These are phyloP conservation scores for Ispidina lecontei DNA, from an alignment of 2,797 vertebrate genomes.

Conservation along the genomic window DNA sequence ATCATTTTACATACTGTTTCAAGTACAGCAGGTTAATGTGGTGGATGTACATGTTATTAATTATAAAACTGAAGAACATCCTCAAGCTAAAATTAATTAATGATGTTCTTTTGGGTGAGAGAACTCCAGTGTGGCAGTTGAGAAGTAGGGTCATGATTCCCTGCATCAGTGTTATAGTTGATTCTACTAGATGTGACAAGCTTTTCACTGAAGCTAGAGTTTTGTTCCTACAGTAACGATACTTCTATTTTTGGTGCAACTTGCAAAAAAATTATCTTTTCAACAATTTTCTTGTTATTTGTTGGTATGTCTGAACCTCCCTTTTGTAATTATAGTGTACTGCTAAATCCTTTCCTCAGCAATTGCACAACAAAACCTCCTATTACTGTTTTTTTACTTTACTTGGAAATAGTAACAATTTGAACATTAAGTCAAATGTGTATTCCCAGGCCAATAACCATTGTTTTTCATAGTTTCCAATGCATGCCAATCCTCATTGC, in stretches of 20 bases:
- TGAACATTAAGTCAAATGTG: not conserved
- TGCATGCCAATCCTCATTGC: not conserved
- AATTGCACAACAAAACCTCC: not conserved
- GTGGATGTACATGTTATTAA: conserved; percentile 56
- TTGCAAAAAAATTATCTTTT: conserved; percentile 17
- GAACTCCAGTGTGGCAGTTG: conserved; percentile 40
- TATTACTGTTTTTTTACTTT: not conserved
- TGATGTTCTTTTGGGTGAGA: conserved; percentile 51
- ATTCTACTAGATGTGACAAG: conserved; percentile 65
- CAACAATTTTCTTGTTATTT: not conserved
- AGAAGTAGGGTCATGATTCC: conserved; percentile 62
- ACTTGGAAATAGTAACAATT: not conserved
- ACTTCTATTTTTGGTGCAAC: not conserved
- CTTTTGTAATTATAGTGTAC: not conserved
- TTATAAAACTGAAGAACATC: conserved; percentile 61
- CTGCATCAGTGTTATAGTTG: conserved; percentile 35
- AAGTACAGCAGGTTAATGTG: not conserved
- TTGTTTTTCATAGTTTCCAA: not conserved
- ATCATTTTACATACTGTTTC: conserved; percentile 28
- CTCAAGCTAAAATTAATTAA: conserved; percentile 70
- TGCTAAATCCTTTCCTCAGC: not conserved
- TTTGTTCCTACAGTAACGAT: conserved; percentile 17
- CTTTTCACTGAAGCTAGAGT: conserved; percentile 22
- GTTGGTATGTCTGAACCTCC: not conserved
- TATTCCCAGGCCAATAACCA: not conserved